phyloP scores from a whole-genome alignment of 2,888 invertebrate genomes.

The Cyrtodaria siliqua region DNA sequence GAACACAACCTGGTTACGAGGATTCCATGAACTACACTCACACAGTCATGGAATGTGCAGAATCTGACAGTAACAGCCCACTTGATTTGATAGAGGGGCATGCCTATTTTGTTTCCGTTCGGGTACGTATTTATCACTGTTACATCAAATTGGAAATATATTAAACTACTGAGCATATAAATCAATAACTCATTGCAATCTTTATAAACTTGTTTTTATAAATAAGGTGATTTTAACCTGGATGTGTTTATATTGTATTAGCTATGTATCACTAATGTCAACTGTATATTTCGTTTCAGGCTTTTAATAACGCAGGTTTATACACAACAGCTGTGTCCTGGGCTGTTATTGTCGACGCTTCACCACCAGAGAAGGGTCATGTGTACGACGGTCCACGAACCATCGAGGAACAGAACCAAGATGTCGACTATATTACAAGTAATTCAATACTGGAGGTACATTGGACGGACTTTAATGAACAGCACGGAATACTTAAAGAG shows the following conservation, averaged over 20 bases:
- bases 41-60: slow-evolving; percentile 48
- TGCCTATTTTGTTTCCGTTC: slow-evolving; percentile 64
- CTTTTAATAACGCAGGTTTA: slow-evolving; percentile 62
- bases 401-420: slow-evolving; percentile 14
- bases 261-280: too few relatives aligned
- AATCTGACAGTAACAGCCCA: slow-evolving; percentile 30
- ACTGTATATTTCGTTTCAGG: slow-evolving; percentile 38
- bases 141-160: too few relatives aligned
- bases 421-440: slow-evolving; percentile 61
- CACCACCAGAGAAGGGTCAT: slow-evolving; percentile 62
- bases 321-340: slow-evolving; percentile 59
- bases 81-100: slow-evolving; percentile 63
- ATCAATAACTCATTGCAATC: too few relatives aligned
- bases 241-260: too few relatives aligned
- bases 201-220: too few relatives aligned
- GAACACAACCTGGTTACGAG: slow-evolving; percentile 59
- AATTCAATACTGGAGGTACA: slow-evolving; percentile 44
- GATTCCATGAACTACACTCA: slow-evolving; percentile 48
- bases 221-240: too few relatives aligned
- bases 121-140: slow-evolving; percentile 57
- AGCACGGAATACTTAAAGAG: slow-evolving; percentile 60
- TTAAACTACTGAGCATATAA: too few relatives aligned
- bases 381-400: slow-evolving; percentile 56
- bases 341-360: slow-evolving; percentile 62
- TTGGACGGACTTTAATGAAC: slow-evolving; percentile 69